phyloP scores from a whole-genome alignment of 2,113 vertebrate species.

The Aphelocoma coerulescens region DNA sequence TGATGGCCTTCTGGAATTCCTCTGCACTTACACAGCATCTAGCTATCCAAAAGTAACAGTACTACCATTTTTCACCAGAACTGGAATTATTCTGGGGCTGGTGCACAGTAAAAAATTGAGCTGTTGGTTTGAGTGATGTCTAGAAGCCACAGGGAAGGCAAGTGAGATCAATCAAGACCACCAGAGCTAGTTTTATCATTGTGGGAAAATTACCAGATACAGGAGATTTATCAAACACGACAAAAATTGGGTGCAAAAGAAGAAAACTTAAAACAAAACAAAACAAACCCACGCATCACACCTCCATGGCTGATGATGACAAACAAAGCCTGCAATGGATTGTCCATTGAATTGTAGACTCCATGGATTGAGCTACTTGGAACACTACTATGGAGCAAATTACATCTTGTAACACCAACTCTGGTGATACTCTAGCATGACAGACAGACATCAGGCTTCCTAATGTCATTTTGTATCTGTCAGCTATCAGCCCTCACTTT shows the following conservation, averaged over 20 bases:
- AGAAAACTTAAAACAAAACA: neutral
- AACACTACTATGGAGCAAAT: neutral
- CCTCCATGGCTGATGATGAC: neutral
- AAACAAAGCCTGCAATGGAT: neutral
- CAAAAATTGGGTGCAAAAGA: neutral
- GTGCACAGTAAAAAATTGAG: neutral
- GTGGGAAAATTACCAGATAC: neutral
- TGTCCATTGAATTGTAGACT: neutral
- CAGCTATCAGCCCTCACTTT: neutral
- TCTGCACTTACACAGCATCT: neutral
- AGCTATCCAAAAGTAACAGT: neutral
- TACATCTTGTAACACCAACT: neutral
- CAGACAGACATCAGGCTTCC: neutral
- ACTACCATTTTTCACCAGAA: neutral
- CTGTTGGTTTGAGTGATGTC: neutral
- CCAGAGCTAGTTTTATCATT: neutral
- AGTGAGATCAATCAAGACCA: neutral
- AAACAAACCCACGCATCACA: neutral
- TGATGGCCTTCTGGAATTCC: slow-evolving; percentile 6
- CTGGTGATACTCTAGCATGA: neutral
- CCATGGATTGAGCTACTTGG: neutral
- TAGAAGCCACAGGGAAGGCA: neutral
- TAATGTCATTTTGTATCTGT: neutral
- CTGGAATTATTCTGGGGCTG: neutral
- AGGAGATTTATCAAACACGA: neutral